These are phyloP conservation scores for Sceloporus undulatus DNA, from an alignment of 2,113 vertebrate species.

Conservation along the genomic window DNA sequence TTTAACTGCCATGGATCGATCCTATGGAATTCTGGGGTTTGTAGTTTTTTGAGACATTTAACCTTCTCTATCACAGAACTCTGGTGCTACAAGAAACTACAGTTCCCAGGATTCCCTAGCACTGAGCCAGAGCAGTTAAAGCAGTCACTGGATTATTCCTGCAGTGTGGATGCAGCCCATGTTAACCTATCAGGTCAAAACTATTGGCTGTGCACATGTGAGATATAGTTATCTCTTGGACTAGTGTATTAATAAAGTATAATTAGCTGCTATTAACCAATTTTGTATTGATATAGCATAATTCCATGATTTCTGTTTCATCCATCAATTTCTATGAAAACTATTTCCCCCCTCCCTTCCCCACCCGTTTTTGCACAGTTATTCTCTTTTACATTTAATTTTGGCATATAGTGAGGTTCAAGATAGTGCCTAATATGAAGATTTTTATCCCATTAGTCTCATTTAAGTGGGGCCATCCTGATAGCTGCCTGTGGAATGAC, in stretches of 20 bases:
- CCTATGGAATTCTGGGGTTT: no score
- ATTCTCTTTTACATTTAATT: conserved; percentile 10
- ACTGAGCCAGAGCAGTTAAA: no score
- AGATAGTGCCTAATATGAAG: background rate
- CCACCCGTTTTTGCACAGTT: background rate
- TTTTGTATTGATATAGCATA: background rate
- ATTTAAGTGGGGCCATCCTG: conserved; percentile 19
- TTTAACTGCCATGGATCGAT: no score
- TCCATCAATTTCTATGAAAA: conserved; percentile 3
- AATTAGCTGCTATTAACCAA: background rate
- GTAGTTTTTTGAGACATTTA: no score
- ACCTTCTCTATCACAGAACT: no score
- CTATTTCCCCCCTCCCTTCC: no score
- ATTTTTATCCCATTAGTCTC: conserved; percentile 26
- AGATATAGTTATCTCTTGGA: background rate
- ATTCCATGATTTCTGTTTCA: background rate
- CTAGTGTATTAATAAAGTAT: background rate
- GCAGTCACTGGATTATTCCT: no score
- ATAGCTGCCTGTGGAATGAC: background rate
- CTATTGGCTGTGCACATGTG: background rate
- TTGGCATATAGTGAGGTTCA: background rate
- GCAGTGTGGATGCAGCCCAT: no score
- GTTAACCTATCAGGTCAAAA: no score
- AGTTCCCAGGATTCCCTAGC: no score
- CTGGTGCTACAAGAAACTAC: no score